Evolutionary conservation across 2,888 invertebrate genomes (phyloP).

Genomic region (Phragmatobia fuliginosa): DNA sequence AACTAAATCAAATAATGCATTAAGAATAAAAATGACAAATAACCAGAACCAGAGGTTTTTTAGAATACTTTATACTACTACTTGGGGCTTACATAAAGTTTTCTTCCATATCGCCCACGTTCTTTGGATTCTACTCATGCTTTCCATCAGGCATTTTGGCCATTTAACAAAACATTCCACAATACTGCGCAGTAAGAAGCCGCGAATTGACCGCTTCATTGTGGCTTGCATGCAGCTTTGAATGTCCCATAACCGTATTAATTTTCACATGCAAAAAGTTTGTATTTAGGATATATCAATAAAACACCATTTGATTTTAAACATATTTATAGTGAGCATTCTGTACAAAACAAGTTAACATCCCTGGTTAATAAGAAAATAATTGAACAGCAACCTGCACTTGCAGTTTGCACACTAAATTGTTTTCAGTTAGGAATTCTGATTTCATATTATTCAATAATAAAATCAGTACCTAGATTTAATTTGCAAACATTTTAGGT

Average conservation of each 20-base stretch:
- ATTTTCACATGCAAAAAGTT: not conserved
- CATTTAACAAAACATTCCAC: no score
- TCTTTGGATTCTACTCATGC: no score
- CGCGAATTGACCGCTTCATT: no score
- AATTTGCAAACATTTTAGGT: not conserved
- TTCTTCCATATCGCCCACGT: no score
- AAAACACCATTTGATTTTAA: conserved; percentile 41
- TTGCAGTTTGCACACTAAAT: conserved; percentile 33
- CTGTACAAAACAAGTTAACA: conserved; percentile 65
- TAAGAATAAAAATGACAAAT: no score
- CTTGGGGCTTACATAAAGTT: no score
- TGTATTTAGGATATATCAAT: conserved; percentile 11
- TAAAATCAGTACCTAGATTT: conserved; percentile 10
- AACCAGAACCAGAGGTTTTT: no score
- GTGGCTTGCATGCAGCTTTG: not conserved
- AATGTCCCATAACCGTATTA: not conserved
- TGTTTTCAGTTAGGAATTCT: conserved; percentile 24
- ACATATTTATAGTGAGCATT: conserved; percentile 64
- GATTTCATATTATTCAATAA: conserved; percentile 8
- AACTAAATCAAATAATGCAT: no score
- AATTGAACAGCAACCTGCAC: conserved; percentile 32
- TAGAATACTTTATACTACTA: no score
- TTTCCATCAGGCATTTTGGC: no score
- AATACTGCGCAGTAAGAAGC: no score
- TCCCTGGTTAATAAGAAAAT: conserved; percentile 45